Evolutionary conservation across 2,888 invertebrate species (phyloP).

Genomic region (Anarsia innoxiella): DNA sequence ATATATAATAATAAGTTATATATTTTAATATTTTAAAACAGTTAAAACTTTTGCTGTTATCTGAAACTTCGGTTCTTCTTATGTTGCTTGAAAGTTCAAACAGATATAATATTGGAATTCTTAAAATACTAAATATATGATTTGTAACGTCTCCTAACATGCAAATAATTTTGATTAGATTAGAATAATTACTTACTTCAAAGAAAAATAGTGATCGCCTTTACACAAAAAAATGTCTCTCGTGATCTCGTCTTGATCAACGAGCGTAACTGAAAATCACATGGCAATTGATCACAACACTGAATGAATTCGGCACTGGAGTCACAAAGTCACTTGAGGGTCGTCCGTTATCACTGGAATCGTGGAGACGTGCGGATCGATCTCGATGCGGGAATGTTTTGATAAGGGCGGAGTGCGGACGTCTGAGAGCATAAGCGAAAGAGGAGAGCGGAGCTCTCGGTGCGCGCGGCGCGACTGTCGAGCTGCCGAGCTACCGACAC

Average conservation of each 20-base stretch:
- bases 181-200: constrained; percentile 13
- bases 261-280: constrained; percentile 26
- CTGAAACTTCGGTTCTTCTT: neutral
- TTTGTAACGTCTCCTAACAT: no score
- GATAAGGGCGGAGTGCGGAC: constrained; percentile 39
- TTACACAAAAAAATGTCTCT: constrained; percentile 15
- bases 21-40: no score
- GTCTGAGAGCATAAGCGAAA: constrained; percentile 13
- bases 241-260: constrained; percentile 19
- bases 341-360: constrained; percentile 45
- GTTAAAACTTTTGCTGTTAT: neutral
- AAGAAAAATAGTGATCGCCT: neutral
- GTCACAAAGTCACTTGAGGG: constrained; percentile 52
- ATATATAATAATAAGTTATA: no score
- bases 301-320: constrained; percentile 37
- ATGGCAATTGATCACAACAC: constrained; percentile 36
- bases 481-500: constrained; percentile 12
- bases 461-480: constrained; percentile 61
- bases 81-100: no score
- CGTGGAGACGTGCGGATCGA: constrained; percentile 58
- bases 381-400: constrained; percentile 56
- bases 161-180: no score
- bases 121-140: no score
- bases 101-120: no score
- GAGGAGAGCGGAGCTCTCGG: constrained; percentile 35